These are phyloP conservation scores for Pseudeuparius sepicola DNA, from an alignment of 2,888 invertebrate species.

Conservation along the genomic window DNA sequence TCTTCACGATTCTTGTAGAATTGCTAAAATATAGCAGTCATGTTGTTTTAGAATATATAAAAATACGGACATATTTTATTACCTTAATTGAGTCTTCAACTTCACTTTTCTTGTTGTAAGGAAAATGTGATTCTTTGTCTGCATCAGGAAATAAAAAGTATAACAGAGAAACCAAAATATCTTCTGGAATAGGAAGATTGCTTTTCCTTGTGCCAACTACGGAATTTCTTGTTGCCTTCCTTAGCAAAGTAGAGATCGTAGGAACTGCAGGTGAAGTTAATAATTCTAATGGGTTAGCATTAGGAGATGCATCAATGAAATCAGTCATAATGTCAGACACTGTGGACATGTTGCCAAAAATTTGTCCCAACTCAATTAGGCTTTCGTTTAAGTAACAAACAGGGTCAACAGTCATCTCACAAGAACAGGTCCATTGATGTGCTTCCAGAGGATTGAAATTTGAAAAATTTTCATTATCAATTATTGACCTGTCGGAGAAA, in stretches of 20 bases:
- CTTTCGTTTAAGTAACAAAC: constrained; percentile 70
- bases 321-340: constrained; percentile 48
- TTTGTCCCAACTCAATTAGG: constrained; percentile 58
- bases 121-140: constrained; percentile 49
- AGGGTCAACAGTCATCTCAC: constrained; percentile 57
- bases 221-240: constrained; percentile 44
- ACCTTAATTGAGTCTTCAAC: no score
- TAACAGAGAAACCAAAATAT: constrained; percentile 63
- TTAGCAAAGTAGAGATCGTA: constrained; percentile 49
- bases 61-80: no score
- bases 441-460: constrained; percentile 79
- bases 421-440: constrained; percentile 66
- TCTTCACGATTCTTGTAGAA: constrained; percentile 24
- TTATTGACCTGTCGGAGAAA: constrained; percentile 72
- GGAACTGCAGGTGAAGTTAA: constrained; percentile 70
- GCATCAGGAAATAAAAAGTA: constrained; percentile 86
- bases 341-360: constrained; percentile 46
- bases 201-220: constrained; percentile 35
- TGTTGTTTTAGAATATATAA: no score
- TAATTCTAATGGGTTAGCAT: constrained; percentile 48
- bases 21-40: no score
- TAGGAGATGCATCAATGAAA: constrained; percentile 34
- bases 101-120: no score
- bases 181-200: constrained; percentile 71
- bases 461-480: constrained; percentile 79